Conservation (phyloP, 92 coral and sea anemone species). For the Bergia sp. region DNA sequence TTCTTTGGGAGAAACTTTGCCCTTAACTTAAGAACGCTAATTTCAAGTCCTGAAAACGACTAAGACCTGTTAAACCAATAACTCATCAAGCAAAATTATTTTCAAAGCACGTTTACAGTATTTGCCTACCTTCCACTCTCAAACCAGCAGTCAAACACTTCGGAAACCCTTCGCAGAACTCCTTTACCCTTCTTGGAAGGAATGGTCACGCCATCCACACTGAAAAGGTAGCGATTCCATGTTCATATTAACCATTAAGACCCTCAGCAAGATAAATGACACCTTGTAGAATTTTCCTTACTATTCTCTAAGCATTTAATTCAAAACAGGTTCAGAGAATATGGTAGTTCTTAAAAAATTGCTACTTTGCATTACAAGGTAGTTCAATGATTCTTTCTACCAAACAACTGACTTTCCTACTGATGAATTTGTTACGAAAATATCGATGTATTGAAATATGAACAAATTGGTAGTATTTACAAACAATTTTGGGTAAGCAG, state of each 20-base stretch:
- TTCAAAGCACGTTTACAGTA: not conserved
- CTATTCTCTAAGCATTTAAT: not conserved
- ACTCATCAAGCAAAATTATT: too few species aligned
- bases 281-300: not conserved
- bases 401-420: not conserved
- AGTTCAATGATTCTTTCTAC: not conserved
- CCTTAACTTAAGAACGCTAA: too few species aligned
- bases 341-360: not conserved
- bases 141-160: slow-evolving; percentile 99
- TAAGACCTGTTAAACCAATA: too few species aligned
- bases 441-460: too few species aligned
- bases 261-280: not conserved
- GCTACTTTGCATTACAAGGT: not conserved
- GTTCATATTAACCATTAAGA: not conserved
- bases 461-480: too few species aligned
- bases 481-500: too few species aligned
- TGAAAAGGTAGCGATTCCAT: slow-evolving; percentile 12
- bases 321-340: not conserved
- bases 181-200: slow-evolving; percentile 98
- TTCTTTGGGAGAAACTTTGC: too few species aligned
- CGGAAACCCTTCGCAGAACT: slow-evolving; percentile 81
- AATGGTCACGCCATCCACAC: slow-evolving; percentile 89
- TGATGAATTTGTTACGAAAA: too few species aligned
- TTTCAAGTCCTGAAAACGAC: too few species aligned
- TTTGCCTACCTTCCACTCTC: slow-evolving; percentile 96